These are phyloP conservation scores for Mesorhabditis belari DNA, from an alignment of 2,888 invertebrate genomes.

Conservation along the genomic window DNA sequence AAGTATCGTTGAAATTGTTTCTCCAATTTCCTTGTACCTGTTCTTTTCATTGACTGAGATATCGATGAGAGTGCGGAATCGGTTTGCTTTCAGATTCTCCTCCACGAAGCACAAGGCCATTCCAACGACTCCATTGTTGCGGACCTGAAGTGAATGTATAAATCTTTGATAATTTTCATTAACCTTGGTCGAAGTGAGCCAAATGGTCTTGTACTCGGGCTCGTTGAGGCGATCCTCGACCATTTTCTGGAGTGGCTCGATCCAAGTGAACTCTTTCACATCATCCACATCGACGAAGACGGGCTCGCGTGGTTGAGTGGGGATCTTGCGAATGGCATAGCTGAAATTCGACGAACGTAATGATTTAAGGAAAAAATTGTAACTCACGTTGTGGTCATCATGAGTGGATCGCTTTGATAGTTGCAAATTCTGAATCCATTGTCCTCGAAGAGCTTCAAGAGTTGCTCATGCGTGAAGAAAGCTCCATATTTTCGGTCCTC, in stretches of 20 bases:
- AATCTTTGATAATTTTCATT: slow-evolving; percentile 2
- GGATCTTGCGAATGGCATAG: slow-evolving; percentile 39
- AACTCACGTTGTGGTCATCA: neutral
- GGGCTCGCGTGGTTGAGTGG: slow-evolving; percentile 37
- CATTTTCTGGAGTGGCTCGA: slow-evolving; percentile 50
- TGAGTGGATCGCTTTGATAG: slow-evolving; percentile 12
- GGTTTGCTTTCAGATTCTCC: slow-evolving; percentile 50
- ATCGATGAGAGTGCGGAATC: slow-evolving; percentile 49
- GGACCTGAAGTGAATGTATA: slow-evolving; percentile 59
- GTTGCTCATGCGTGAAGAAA: slow-evolving; percentile 41
- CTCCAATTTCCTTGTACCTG: slow-evolving; percentile 22
- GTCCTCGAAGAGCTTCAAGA: slow-evolving; percentile 38
- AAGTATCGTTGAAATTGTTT: no score
- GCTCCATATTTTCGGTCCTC: slow-evolving; percentile 32
- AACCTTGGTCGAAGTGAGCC: slow-evolving; percentile 59
- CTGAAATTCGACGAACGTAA: slow-evolving; percentile 8
- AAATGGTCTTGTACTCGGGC: slow-evolving; percentile 56
- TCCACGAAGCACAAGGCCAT: slow-evolving; percentile 74
- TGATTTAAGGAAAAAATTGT: neutral
- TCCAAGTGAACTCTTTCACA: slow-evolving; percentile 49
- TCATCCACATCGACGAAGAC: slow-evolving; percentile 50
- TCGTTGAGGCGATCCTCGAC: slow-evolving; percentile 68
- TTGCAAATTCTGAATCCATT: slow-evolving; percentile 48
- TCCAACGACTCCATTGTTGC: slow-evolving; percentile 74
- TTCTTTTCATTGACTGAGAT: slow-evolving; percentile 40